A percentile compares a stretch with the other conserved stretches of the same genome.
phyloP scores from a whole-genome alignment of 2,797 vertebrate species.

The Syngnathus rostellatus region DNA sequence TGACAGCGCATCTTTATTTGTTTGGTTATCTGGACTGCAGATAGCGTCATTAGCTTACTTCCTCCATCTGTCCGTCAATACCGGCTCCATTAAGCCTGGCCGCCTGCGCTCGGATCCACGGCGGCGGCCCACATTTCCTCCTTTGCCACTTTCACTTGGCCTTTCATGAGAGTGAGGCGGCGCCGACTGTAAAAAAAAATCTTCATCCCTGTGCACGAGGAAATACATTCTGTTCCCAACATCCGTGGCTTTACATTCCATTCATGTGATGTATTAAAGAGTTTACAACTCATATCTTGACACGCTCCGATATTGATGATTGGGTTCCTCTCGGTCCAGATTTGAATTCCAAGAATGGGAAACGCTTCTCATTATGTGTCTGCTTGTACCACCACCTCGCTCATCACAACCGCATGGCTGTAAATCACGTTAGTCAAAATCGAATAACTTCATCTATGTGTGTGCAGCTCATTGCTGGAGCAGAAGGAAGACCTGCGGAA shows the following conservation, averaged over 20 bases:
- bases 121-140: conserved; percentile 54
- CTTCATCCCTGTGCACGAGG: conserved; percentile 40
- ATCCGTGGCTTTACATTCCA: conserved; percentile 41
- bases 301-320: conserved; percentile 34
- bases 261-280: conserved; percentile 53
- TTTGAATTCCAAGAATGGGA: neutral
- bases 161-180: conserved; percentile 54
- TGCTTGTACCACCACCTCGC: conserved; percentile 23
- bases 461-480: conserved; percentile 84
- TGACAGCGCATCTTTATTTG: conserved; percentile 48
- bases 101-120: conserved; percentile 42
- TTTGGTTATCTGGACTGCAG: conserved; percentile 46
- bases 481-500: conserved; percentile 97
- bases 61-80: conserved; percentile 64
- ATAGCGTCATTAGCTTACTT: conserved; percentile 62
- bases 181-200: conserved; percentile 49
- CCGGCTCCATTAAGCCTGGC: conserved; percentile 54
- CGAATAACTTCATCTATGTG: conserved; percentile 8
- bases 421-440: conserved; percentile 25
- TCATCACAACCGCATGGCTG: conserved; percentile 30
- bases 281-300: conserved; percentile 48
- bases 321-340: conserved; percentile 16
- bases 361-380: conserved; percentile 31
- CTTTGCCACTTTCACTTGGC: conserved; percentile 52
- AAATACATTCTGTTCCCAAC: conserved; percentile 42